phyloP scores from a whole-genome alignment of 2,797 vertebrate genomes.

The Cynodonichthys magdalenae region DNA sequence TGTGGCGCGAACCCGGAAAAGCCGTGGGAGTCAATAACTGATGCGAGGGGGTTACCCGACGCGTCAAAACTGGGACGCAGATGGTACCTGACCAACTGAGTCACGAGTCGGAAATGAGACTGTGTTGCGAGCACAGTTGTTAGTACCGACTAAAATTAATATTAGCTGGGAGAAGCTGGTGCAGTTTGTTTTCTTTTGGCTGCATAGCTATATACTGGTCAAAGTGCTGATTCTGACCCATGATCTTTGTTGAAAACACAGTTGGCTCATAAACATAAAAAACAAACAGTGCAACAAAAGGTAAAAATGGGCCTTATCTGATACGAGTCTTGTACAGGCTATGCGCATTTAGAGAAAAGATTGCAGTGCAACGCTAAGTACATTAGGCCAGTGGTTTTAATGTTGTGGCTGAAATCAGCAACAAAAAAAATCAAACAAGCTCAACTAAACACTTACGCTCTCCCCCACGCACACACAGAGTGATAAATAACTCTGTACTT shows the following conservation, averaged over 20 bases:
- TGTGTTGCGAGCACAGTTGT: too few species aligned
- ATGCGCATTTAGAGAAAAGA: too few species aligned
- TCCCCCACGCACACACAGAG: background rate
- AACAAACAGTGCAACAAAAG: too few species aligned
- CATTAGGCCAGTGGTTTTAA: background rate
- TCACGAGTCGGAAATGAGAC: too few species aligned
- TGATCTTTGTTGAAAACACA: background rate
- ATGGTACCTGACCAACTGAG: too few species aligned
- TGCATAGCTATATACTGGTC: background rate
- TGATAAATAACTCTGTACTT: slow-evolving; percentile 19
- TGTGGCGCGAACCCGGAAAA: too few species aligned
- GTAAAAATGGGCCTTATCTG: background rate
- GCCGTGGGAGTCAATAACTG: too few species aligned
- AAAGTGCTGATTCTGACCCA: too few species aligned
- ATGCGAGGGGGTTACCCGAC: too few species aligned
- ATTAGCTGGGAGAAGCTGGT: too few species aligned
- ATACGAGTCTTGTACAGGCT: background rate
- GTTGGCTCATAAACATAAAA: background rate
- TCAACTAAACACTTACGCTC: background rate
- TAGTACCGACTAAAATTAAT: background rate
- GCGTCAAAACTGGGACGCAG: too few species aligned
- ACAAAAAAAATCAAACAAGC: background rate
- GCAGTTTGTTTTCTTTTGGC: background rate
- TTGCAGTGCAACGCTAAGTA: too few species aligned
- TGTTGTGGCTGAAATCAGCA: background rate